These are phyloP conservation scores for Tribolium madens DNA, from an alignment of 1,140 invertebrate genomes.

Conservation along the genomic window DNA sequence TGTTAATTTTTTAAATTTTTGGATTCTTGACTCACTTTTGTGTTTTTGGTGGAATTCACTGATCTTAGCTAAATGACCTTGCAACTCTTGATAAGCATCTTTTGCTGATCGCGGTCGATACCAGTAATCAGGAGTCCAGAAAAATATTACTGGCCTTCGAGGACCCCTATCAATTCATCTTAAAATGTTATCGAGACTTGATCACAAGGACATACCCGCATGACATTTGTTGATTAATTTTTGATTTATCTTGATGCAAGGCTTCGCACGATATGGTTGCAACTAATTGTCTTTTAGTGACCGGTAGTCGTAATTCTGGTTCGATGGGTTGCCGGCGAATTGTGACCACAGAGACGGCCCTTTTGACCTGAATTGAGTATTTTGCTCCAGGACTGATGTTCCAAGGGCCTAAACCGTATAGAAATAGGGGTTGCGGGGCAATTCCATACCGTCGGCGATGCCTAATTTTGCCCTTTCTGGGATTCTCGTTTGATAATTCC, in stretches of 20 bases:
- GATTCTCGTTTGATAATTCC: slow-evolving; percentile 54
- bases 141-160: slow-evolving; percentile 63
- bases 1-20: too few relatives aligned
- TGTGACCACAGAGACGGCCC: slow-evolving; percentile 64
- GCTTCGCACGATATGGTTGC: slow-evolving; percentile 65
- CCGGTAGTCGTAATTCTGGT: slow-evolving; percentile 63
- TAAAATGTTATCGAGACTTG: background rate
- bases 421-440: slow-evolving; percentile 65
- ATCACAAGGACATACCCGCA: slow-evolving; percentile 11
- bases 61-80: slow-evolving; percentile 64
- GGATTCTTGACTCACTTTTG: background rate
- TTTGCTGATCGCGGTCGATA: slow-evolving; percentile 67
- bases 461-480: slow-evolving; percentile 28
- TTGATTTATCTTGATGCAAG: background rate
- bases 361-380: slow-evolving; percentile 65
- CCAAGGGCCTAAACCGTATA: slow-evolving; percentile 68
- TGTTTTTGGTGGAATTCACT: slow-evolving; percentile 7
- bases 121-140: slow-evolving; percentile 72
- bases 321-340: slow-evolving; percentile 62
- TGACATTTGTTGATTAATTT: background rate
- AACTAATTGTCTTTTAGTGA: slow-evolving; percentile 66
- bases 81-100: slow-evolving; percentile 66
- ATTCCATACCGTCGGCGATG: slow-evolving; percentile 65
- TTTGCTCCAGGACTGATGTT: slow-evolving; percentile 66
- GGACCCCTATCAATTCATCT: background rate